phyloP scores from a whole-genome alignment of 2,888 invertebrate genomes.

The Cryptocephalus moraei region DNA sequence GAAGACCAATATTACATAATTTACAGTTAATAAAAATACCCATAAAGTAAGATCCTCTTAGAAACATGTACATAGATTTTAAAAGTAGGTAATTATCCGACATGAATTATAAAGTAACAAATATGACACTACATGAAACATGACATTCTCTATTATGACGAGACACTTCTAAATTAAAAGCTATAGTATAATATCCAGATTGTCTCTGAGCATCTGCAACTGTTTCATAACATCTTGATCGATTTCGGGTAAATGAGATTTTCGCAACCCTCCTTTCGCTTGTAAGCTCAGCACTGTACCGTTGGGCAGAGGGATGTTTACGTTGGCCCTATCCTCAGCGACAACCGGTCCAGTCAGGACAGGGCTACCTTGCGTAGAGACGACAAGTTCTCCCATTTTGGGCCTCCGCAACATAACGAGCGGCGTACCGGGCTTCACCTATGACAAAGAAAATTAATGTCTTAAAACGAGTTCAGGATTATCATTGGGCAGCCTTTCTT shows the following conservation, averaged over 20 bases:
- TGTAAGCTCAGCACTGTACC: conserved; percentile 53
- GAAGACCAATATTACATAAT: no score
- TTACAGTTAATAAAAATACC: no score
- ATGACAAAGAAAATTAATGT: conserved; percentile 5
- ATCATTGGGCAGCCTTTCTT: no score
- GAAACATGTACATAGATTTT: no score
- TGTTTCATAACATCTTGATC: conserved; percentile 39
- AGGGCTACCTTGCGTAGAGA: conserved; percentile 59
- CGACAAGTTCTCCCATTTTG: conserved; percentile 53
- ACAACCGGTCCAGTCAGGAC: conserved; percentile 44
- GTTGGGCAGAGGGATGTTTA: conserved; percentile 55
- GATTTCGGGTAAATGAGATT: conserved; percentile 36
- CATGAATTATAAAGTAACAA: no score
- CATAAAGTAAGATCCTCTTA: no score
- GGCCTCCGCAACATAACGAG: conserved; percentile 51
- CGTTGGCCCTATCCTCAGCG: conserved; percentile 48
- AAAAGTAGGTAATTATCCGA: no score
- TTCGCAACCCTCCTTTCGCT: conserved; percentile 42
- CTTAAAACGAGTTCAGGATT: background rate
- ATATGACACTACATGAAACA: no score
- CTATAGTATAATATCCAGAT: background rate
- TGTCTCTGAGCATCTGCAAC: conserved; percentile 22
- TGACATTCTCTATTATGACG: no score
- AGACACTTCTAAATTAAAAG: no score
- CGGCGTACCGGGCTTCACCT: conserved; percentile 50